Conservation (phyloP, 2,888 invertebrate genomes). For the Rhagophthalmus giganteus region DNA sequence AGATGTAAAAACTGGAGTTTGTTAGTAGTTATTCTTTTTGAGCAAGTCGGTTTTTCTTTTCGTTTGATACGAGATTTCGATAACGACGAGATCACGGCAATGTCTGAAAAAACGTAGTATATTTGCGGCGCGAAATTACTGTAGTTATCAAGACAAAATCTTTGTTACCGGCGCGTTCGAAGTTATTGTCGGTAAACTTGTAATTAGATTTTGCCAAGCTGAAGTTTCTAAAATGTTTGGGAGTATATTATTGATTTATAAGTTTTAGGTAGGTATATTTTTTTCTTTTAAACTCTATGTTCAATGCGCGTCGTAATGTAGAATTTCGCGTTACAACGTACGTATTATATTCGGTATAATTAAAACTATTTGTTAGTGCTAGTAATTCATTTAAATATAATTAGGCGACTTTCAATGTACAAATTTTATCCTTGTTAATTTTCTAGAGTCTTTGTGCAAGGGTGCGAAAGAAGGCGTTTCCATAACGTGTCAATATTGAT, state of each 20-base stretch:
- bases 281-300: slow-evolving; percentile 1
- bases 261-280: slow-evolving; percentile 13
- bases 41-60: slow-evolving; percentile 3
- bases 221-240: slow-evolving; percentile 33
- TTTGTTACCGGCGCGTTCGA: slow-evolving; percentile 34
- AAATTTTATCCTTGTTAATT: background rate
- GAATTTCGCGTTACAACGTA: background rate
- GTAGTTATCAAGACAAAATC: slow-evolving; percentile 37
- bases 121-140: slow-evolving; percentile 36
- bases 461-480: slow-evolving; percentile 16
- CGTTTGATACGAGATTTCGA: slow-evolving; percentile 21
- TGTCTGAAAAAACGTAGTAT: slow-evolving; percentile 38
- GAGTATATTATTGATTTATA: slow-evolving; percentile 20
- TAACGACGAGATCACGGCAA: slow-evolving; percentile 32
- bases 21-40: slow-evolving; percentile 10
- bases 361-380: too few relatives aligned
- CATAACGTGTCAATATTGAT: slow-evolving; percentile 22
- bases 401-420: background rate
- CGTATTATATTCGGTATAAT: background rate
- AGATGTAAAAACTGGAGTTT: slow-evolving; percentile 3
- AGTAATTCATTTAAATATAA: background rate
- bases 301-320: background rate
- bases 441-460: background rate
- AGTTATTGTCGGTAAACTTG: slow-evolving; percentile 35
- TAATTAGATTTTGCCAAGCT: slow-evolving; percentile 37